Evolutionary conservation across 2,797 vertebrate species (phyloP).

Genomic region (Catostomus latipinnis): DNA sequence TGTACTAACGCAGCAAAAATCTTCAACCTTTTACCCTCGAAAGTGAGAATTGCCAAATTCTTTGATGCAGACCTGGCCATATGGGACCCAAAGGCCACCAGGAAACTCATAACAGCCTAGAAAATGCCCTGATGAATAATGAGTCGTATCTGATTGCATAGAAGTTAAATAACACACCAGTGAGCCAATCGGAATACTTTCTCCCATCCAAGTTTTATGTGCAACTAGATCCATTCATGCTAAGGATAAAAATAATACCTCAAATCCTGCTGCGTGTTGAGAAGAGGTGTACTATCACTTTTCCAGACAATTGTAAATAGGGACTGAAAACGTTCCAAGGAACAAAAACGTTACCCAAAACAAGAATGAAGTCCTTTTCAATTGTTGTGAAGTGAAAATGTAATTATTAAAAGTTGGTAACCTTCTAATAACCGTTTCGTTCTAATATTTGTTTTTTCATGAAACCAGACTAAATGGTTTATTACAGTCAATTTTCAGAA

Average conservation of each 20-base stretch:
- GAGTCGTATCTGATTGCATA: background rate
- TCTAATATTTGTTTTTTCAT: too few relatives aligned
- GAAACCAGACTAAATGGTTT: too few relatives aligned
- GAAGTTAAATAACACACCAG: background rate
- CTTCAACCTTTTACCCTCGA: constrained; percentile 93
- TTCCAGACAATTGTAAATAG: background rate
- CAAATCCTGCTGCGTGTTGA: background rate
- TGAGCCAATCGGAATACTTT: too few relatives aligned
- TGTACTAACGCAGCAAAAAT: constrained; percentile 97
- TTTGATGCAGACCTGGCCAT: constrained; percentile 95
- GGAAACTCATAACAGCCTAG: constrained; percentile 74
- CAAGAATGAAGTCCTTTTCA: too few relatives aligned
- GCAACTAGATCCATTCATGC: too few relatives aligned
- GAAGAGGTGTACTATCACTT: background rate
- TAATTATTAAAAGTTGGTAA: too few relatives aligned
- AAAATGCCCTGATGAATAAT: constrained; percentile 8
- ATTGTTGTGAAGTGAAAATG: too few relatives aligned
- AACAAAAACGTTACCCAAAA: too few relatives aligned
- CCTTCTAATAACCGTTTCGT: too few relatives aligned
- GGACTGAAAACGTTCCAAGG: too few relatives aligned
- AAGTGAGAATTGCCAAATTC: constrained; percentile 89
- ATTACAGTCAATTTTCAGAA: too few relatives aligned
- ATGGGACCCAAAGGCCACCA: constrained; percentile 91
- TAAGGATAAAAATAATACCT: background rate
- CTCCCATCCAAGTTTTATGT: too few relatives aligned